Base-by-base conservation (phyloP, 2,888 invertebrate species). In the Drosophila algonquin region DNA sequence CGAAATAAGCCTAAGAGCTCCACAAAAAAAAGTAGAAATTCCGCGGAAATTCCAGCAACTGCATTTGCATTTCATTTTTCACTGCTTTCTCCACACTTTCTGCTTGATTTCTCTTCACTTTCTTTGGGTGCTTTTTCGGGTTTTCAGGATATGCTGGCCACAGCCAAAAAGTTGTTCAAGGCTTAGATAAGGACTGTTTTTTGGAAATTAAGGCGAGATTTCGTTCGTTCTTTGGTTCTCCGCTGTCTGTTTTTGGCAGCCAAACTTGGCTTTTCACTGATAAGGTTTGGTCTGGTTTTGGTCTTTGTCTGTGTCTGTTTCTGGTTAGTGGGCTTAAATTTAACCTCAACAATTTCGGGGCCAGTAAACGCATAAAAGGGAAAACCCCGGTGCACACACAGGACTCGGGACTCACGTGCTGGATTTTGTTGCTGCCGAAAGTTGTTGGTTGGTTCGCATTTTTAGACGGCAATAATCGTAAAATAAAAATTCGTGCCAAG, bases 261-360 rank as follows among this genome's bases (percentile, higher is more conserved):
- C 21, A 52, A 70, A 56, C 60, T 56, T 63, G 50, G 48, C 55
- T 35, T 40, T 40, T n/a, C 40, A n/a, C 40, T 24, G 58, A 35
- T 75, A 68, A 70, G 59, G 46, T n/a, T 65, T 72, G 70, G 58
- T 48, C 46, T 32, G 18, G 51, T 48, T 1, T 24, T 24, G 24
- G 35, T 44, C 45, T 48, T 24, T 57, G 46, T 52, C 45, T 48
- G 27, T 57, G 46, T 52, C 47, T 32, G 18, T 12, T 27, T 44
- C 32, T n/a, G 32, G 54, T 56, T 64, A 51, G 35, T 51, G 69
- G 53, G 56, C 56, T 83, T 72, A 73, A 74, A 71, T 69, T 65
- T 67, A 78, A 86, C 89, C 81, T 86, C 70, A 83, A 65, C 74
- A 70, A 68, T 81, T 83, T 73, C 3, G 21, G 67, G 72, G 59